These are phyloP conservation scores for Calephelis perditalis DNA, from an alignment of 2,888 invertebrate species.

Conservation along the genomic window DNA sequence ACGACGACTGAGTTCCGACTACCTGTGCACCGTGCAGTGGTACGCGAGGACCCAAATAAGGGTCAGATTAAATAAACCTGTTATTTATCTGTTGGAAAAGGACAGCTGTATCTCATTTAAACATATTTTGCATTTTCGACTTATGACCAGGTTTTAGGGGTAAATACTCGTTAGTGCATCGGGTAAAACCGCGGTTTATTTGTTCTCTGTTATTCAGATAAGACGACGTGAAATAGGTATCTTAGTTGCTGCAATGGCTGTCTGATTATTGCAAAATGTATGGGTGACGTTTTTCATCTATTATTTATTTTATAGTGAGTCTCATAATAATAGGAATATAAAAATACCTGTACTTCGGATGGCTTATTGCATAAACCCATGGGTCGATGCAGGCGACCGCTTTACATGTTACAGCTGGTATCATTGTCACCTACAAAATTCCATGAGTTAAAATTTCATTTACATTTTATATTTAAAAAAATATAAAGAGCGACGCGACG, in stretches of 20 bases:
- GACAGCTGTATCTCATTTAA: constrained; percentile 2
- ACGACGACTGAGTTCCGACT: too few species aligned
- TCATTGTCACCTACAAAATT: constrained; percentile 83
- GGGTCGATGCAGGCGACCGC: constrained; percentile 94
- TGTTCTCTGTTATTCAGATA: too few species aligned
- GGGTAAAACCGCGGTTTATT: too few species aligned
- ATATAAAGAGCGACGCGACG: too few species aligned
- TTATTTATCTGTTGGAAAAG: constrained; percentile 15
- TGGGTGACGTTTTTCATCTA: too few species aligned
- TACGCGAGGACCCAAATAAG: too few species aligned
- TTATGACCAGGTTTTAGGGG: constrained; percentile 22
- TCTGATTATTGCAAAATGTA: too few species aligned
- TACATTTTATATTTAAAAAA: too few species aligned
- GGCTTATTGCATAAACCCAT: constrained; percentile 93
- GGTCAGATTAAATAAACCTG: not conserved
- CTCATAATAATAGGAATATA: too few species aligned
- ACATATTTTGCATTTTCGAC: too few species aligned
- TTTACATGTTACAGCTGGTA: constrained; percentile 92
- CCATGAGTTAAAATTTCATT: constrained; percentile 6
- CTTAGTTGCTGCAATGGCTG: too few species aligned
- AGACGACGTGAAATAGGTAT: not conserved
- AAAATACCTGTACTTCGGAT: constrained; percentile 88
- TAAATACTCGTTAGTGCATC: constrained; percentile 21
- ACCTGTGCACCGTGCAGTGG: too few species aligned
- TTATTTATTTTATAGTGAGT: not conserved